Base-by-base conservation (phyloP, 2,888 invertebrate genomes). In the Hirtodrosophila duncani region DNA sequence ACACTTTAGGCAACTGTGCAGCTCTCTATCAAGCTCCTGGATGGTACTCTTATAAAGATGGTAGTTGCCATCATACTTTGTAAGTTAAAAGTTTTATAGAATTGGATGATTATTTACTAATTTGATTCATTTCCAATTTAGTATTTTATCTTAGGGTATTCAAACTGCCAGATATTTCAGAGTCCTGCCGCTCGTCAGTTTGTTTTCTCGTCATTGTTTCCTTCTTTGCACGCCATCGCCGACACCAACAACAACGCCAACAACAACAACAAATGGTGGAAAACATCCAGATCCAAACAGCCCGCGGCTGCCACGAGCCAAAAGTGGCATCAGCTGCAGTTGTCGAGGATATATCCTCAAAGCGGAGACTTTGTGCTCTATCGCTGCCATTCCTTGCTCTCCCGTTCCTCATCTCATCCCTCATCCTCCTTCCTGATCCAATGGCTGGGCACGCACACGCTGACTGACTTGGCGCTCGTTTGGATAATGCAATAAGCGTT, bases 401-500 rank as follows among this genome's bases (percentile, higher is more conserved):
- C 3, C 8, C 8, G 10, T 5, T n/a, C 8, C 7, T 6, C 20
- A 5, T 20, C 20, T 20, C 20, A 20, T 10, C 23, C 21, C 5
- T 6, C 16, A 11, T 13, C 6, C 9, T 11, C 3, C 11, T 7
- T 26, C 33, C 21, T 7, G 9, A 23, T 31, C 33, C 59, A 55
- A 51, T 34, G n/a, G n/a, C 61, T 60, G 49, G 48, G 70, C 70
- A 67, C 67, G 70, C 67, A 70, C 70, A 39, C 27, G 29, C 52
- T 63, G 50, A 52, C 44, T 64, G 50, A 51, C 67, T 69, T 46
- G 31, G 33, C 30, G 53, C 49, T 74, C 67, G 41, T 34, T 62
- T 50, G 80, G 66, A 67, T 77, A 77, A 77, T 77, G 81, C 81
- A 77, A 77, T 77, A 77, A 77, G 75, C 75, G 74, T 70, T 70